Percentiles rank a stretch among this genome's conserved stretches.
Conservation (phyloP, 2,113 vertebrate species). For the Halichoerus grypus region DNA sequence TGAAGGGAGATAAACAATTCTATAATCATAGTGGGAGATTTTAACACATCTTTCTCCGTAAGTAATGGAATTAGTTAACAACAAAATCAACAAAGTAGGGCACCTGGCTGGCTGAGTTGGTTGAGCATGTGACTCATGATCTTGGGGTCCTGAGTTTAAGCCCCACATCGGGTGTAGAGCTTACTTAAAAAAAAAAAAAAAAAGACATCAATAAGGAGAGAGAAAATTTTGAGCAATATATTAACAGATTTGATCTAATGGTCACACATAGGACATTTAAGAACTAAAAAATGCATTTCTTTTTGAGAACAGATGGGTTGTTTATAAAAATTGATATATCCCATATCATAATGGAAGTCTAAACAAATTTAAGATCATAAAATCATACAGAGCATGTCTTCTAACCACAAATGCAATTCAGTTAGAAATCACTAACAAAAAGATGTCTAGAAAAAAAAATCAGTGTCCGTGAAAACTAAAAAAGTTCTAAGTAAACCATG, state of each 20-base stretch:
- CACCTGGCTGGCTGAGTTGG: not conserved
- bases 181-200: not conserved
- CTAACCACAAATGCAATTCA: constrained; percentile 22
- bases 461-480: constrained; percentile 10
- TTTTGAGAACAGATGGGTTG: constrained; percentile 6
- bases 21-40: not conserved
- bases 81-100: not conserved
- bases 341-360: not conserved
- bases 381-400: constrained; percentile 36
- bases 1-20: constrained; percentile 14
- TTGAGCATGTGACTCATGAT: not conserved
- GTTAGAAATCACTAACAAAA: constrained; percentile 50
- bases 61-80: not conserved
- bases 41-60: not conserved
- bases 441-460: not conserved
- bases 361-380: constrained; percentile 45
- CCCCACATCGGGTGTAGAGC: not conserved
- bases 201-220: not conserved
- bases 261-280: not conserved
- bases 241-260: not conserved
- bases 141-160: not conserved
- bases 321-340: constrained; percentile 11
- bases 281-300: not conserved
- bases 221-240: not conserved
- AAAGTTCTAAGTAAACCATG: not conserved